A percentile compares a stretch with the other conserved stretches of the same genome.
phyloP scores from a whole-genome alignment of 2,113 vertebrate species.

The Nycticebus coucang region DNA sequence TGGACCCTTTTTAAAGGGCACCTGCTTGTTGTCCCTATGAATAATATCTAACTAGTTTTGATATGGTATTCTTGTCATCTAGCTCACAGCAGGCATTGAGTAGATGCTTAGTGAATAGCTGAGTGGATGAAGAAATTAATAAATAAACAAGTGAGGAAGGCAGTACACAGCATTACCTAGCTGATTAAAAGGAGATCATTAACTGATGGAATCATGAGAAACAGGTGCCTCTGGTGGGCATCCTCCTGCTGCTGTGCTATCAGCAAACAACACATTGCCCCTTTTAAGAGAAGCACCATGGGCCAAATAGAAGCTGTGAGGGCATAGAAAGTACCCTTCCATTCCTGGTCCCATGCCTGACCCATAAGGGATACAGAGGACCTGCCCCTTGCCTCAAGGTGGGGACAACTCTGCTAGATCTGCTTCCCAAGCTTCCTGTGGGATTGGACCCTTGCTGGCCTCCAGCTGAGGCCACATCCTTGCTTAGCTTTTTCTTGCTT shows the following conservation, averaged over 20 bases:
- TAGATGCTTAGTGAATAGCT: neutral
- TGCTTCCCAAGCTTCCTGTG: neutral
- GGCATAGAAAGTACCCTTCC: too few species aligned
- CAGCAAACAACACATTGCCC: too few species aligned
- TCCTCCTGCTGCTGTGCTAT: neutral
- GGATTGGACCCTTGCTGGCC: neutral
- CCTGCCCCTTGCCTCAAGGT: neutral
- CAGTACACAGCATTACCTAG: too few species aligned
- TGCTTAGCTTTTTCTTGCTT: neutral
- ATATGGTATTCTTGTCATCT: neutral
- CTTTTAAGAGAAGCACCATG: neutral
- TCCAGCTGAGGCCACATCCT: neutral
- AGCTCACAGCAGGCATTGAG: neutral
- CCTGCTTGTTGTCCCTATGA: neutral
- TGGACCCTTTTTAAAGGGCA: neutral
- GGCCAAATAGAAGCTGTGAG: neutral
- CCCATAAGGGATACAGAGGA: neutral
- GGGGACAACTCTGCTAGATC: neutral
- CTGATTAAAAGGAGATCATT: neutral
- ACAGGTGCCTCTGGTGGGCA: neutral
- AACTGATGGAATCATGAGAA: neutral
- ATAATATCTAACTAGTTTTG: neutral
- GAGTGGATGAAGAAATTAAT: neutral
- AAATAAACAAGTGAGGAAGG: neutral
- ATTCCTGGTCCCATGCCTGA: neutral